Evolutionary conservation across 1,140 invertebrate species (phyloP).

Genomic region (Arion vulgaris): DNA sequence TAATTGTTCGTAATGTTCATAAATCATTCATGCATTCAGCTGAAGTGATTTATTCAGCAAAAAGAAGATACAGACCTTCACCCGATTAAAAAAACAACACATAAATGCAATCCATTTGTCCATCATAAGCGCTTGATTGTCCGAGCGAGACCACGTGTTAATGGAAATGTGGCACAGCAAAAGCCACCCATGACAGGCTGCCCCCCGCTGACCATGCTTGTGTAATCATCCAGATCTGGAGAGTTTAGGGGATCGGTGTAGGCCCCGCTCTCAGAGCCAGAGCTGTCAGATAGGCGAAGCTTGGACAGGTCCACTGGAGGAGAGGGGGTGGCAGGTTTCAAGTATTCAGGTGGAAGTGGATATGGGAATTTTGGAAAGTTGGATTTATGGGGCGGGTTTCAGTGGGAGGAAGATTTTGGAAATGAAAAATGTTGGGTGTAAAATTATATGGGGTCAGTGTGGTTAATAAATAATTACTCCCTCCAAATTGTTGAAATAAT

Average conservation of each 20-base stretch:
- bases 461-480: too few species aligned
- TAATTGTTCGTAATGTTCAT: too few species aligned
- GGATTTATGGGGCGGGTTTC: neutral
- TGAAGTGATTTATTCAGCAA: neutral
- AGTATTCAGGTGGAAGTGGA: neutral
- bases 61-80: neutral
- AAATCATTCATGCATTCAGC: neutral
- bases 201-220: conserved; percentile 45
- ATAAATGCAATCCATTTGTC: neutral
- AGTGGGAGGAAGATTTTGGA: neutral
- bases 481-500: too few species aligned
- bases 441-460: too few species aligned
- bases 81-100: neutral
- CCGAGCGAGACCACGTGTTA: conserved; percentile 64
- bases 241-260: conserved; percentile 59
- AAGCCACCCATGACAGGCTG: conserved; percentile 63
- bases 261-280: conserved; percentile 54
- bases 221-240: conserved; percentile 66
- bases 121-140: conserved; percentile 64
- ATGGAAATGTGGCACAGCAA: conserved; percentile 68
- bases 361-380: neutral
- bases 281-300: conserved; percentile 62
- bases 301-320: conserved; percentile 65
- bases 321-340: neutral
- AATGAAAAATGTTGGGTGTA: too few species aligned